Evolutionary conservation across 2,797 vertebrate species (phyloP), one percentile per base, ranked within the genome.

Genomic region (Acanthurus leucopareius): DNA sequence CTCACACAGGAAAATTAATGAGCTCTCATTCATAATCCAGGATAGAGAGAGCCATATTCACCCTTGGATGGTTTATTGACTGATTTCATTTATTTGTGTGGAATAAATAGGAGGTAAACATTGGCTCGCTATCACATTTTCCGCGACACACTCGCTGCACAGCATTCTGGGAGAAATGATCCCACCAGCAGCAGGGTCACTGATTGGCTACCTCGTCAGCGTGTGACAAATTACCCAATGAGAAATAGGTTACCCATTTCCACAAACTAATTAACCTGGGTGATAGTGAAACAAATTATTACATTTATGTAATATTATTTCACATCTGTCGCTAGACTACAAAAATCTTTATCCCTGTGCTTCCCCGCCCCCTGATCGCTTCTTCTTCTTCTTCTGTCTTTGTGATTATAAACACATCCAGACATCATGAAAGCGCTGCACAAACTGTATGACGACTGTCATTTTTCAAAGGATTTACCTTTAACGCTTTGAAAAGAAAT

Each of bases 211-310:
- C 95, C 96, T 92, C 96, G 96, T 97, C 97, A 97, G 95, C 91
- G 96, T 97, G 97, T 98, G 97, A 97, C 97, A 97, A 99, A 99
- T 98, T 96, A 97, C 94, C 96, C 98, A 98, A 98, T 97, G 96
- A 98, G 97, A 97, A 97, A 97, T 96, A 96, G 96, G 97, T 97
- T 97, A 96, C 96, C 96, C 96, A 95, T 97, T 98, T 97, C 96
- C 97, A 97, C 97, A 98, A 98, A 97, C 96, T 97, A 98, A 98
- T 98, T 98, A 98, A 97, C 96, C 96, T 95, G 96, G 94, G 95
- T 97, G 96, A 97, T 97, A 97, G 96, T 97, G 97, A 97, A 97
- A 97, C 97, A 97, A 97, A 98, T 98, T 96, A 97, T 97, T 97
- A 97, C 97, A 97, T 97, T 98, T 98, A 97, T 97, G 96, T 97